These are phyloP conservation scores for Drosophila differens DNA, from an alignment of 2,888 invertebrate genomes.

Conservation along the genomic window DNA sequence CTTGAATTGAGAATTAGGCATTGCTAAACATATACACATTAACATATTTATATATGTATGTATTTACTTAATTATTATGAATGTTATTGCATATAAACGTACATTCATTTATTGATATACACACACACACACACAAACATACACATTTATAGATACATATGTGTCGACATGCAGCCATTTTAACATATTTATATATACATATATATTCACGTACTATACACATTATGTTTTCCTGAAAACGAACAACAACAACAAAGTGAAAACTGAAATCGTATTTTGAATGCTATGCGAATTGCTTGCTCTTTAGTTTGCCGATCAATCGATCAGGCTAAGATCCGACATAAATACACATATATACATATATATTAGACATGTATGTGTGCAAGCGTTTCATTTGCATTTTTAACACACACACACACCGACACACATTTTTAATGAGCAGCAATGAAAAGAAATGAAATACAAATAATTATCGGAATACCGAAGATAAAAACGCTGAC, in stretches of 20 bases:
- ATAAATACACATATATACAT: background rate
- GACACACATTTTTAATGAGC: background rate
- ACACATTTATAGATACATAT: slow-evolving; percentile 34
- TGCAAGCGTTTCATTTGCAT: slow-evolving; percentile 1
- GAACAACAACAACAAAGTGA: background rate
- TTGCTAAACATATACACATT: slow-evolving; percentile 59
- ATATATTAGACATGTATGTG: background rate
- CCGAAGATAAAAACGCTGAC: slow-evolving; percentile 3
- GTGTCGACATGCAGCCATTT: slow-evolving; percentile 37
- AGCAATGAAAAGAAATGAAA: background rate
- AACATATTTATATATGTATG: slow-evolving; percentile 72
- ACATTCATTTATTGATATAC: slow-evolving; percentile 50
- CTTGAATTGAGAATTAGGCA: slow-evolving; percentile 26
- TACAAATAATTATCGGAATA: background rate
- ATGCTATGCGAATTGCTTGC: background rate
- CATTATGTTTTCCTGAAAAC: background rate
- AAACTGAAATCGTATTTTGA: background rate
- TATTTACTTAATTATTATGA: slow-evolving; percentile 74
- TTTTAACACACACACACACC: background rate
- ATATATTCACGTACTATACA: background rate
- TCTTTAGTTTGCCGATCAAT: background rate
- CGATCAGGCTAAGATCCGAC: background rate
- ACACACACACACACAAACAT: slow-evolving; percentile 42
- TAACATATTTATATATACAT: background rate
- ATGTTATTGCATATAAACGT: slow-evolving; percentile 76